These are phyloP conservation scores for Popillia japonica DNA, from an alignment of 1,140 invertebrate species.

Conservation along the genomic window DNA sequence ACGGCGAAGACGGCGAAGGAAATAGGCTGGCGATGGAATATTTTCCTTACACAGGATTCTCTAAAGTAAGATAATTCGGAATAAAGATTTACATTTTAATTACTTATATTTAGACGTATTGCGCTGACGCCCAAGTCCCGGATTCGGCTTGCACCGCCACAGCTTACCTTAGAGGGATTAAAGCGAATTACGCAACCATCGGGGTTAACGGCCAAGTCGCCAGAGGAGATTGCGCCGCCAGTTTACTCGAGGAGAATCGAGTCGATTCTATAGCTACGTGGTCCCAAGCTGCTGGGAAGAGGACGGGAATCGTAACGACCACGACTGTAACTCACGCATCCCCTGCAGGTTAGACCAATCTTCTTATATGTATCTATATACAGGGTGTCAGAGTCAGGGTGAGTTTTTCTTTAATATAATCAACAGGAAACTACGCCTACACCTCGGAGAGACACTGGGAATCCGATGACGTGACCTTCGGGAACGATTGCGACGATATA, in stretches of 20 bases:
- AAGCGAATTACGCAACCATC: slow-evolving; percentile 79
- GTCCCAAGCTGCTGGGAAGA: slow-evolving; percentile 75
- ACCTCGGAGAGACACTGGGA: slow-evolving; percentile 81
- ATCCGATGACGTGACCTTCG: slow-evolving; percentile 66
- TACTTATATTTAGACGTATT: slow-evolving; percentile 80
- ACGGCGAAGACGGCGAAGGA: slow-evolving; percentile 70
- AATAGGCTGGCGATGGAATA: slow-evolving; percentile 73
- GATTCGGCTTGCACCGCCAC: slow-evolving; percentile 77
- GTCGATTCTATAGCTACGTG: slow-evolving; percentile 74
- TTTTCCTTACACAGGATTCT: slow-evolving; percentile 74
- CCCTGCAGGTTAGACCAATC: slow-evolving; percentile 59
- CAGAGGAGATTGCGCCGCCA: slow-evolving; percentile 66
- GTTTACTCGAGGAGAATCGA: slow-evolving; percentile 65
- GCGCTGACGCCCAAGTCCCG: slow-evolving; percentile 79
- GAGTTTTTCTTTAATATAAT: too few relatives aligned
- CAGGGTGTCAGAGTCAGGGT: too few relatives aligned
- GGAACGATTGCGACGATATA: slow-evolving; percentile 76
- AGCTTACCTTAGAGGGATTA: slow-evolving; percentile 83
- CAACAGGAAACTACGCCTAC: slow-evolving; percentile 77
- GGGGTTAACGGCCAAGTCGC: slow-evolving; percentile 75
- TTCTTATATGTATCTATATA: too few relatives aligned
- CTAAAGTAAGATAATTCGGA: slow-evolving; percentile 66
- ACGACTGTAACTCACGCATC: slow-evolving; percentile 84
- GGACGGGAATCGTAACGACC: slow-evolving; percentile 81
- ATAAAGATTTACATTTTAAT: background rate